Evolutionary conservation across 2,113 vertebrate species (phyloP).

Genomic region (Macrotis lagotis): DNA sequence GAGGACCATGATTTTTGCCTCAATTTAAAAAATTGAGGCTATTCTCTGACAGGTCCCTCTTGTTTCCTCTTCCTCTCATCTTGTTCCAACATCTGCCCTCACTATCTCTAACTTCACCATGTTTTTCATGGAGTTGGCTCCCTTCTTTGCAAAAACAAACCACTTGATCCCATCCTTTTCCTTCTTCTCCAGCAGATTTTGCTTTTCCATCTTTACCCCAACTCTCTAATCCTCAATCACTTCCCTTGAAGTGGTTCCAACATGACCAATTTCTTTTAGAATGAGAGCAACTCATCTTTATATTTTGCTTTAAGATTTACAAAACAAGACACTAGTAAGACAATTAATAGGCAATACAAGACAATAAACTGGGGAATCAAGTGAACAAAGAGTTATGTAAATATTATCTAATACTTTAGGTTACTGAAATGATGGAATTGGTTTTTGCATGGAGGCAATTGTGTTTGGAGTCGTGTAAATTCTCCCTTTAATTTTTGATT

Average conservation of each 20-base stretch:
- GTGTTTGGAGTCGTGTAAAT: too few species aligned
- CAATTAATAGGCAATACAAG: not conserved
- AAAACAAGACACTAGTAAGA: not conserved
- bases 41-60: too few species aligned
- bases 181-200: too few species aligned
- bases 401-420: not conserved
- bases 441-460: not conserved
- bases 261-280: not conserved
- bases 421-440: not conserved
- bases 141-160: too few species aligned
- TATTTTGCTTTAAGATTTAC: not conserved
- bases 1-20: too few species aligned
- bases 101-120: too few species aligned
- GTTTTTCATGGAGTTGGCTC: too few species aligned
- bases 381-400: not conserved
- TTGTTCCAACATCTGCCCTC: too few species aligned
- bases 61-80: too few species aligned
- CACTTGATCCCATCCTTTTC: too few species aligned
- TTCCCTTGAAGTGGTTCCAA: not conserved
- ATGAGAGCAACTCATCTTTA: not conserved
- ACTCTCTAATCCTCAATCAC: not conserved
- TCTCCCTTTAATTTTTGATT: too few species aligned
- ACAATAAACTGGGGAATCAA: not conserved
- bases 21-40: too few species aligned
- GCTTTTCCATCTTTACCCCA: not conserved